phyloP scores from a whole-genome alignment of 2,797 vertebrate genomes.

The Onychomys arenicola region DNA sequence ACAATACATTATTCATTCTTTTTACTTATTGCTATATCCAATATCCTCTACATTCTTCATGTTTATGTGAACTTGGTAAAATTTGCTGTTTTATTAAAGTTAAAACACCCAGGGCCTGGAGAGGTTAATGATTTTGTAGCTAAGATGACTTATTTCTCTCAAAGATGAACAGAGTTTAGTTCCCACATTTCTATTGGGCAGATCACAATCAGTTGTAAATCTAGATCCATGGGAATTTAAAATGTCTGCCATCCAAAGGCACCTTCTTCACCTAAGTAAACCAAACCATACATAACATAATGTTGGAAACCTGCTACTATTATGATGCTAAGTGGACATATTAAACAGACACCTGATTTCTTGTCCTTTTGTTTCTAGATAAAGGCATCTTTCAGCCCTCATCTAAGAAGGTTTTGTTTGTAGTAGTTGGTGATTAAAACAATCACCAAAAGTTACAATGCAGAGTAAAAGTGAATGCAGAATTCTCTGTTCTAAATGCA shows the following conservation, averaged over 20 bases:
- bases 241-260: too few species aligned
- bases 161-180: background rate
- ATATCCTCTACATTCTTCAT: rapidly evolving
- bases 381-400: background rate
- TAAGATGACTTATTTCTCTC: background rate
- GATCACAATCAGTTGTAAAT: background rate
- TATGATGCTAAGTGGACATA: background rate
- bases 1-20: background rate
- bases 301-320: background rate
- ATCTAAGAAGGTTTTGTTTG: background rate
- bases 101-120: background rate
- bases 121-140: background rate
- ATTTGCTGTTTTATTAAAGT: background rate
- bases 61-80: too few species aligned
- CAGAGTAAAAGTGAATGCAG: background rate
- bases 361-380: background rate
- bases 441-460: background rate
- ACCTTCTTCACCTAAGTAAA: background rate
- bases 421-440: background rate
- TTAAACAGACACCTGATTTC: background rate
- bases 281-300: background rate
- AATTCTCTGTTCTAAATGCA: background rate
- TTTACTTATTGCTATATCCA: background rate
- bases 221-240: too few species aligned
- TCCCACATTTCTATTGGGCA: too few species aligned